Base-by-base conservation (phyloP, 2,888 invertebrate genomes). In the Anthrax anthrax region DNA sequence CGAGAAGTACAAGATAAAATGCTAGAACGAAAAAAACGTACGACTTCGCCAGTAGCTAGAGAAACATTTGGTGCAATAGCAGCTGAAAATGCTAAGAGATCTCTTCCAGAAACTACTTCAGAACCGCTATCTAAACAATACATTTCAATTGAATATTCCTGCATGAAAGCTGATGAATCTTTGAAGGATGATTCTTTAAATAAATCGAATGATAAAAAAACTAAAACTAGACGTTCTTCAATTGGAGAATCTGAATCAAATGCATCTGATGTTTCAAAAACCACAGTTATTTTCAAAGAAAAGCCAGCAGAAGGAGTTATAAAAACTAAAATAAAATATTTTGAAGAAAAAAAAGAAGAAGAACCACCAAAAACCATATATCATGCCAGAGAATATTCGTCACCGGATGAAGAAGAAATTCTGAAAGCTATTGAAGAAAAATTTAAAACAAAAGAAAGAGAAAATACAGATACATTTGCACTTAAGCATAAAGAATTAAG, bases 241-340 rank as follows among this genome's bases (percentile, higher is more conserved):
- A 71, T 73, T 23, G 78, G 78, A 58, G 82, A 81, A 67, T 77
- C 78, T 1, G 83, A 84, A 60, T 82, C 81, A 44, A 77, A 74
- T 2, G 80, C 81, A 58, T 84, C 83, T 0, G 83, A 84, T 56
- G 73, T 79, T 39, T 83, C 84, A 1, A 76, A 76, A 40, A 77
- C 72, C 63, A 84, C 84, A 1, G 81, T 81, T 1, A 78, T 83
- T 45, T 75, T 72, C 53, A 70, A 73, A 37, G 74, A 70, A 10
- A 45, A 53, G 10, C 70, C 72, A 3, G 75, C 74, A 50, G 78
- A 80, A 48, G 77, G 77, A 53, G 78, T 64, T 5, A 57, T 84
- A 1, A 74, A 78, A 47, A 77, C 78, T 56, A 87, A 82, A 64
- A 81, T 88, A 1, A 80, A 84, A 61, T 87, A 83, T 65, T 88